Conservation (phyloP, 2,888 invertebrate species). For the Plebejus argus region DNA sequence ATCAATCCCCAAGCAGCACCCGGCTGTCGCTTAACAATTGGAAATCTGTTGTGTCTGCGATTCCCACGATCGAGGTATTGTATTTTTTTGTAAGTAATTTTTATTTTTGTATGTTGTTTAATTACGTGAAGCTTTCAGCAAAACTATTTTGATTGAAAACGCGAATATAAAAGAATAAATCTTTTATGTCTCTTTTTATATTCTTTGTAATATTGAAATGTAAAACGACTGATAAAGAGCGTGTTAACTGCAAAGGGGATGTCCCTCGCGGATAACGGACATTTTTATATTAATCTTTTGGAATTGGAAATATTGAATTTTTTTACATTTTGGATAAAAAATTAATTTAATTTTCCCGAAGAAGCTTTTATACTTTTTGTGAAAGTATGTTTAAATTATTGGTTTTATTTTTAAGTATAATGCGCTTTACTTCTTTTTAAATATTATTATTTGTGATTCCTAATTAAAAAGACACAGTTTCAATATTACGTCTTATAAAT, state of each 20-base stretch:
- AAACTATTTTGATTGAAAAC: conserved; percentile 13
- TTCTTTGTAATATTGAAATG: conserved; percentile 56
- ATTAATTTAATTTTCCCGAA: conserved; percentile 55
- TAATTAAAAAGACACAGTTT: no score
- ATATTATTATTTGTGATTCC: background rate
- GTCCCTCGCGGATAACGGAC: conserved; percentile 63
- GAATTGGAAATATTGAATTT: conserved; percentile 57
- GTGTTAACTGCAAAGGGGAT: conserved; percentile 70
- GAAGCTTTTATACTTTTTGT: background rate
- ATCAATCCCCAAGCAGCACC: no score
- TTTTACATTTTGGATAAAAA: conserved; percentile 64
- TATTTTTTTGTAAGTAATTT: no score
- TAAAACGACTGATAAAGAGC: conserved; percentile 71
- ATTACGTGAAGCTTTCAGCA: background rate
- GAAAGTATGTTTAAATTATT: background rate
- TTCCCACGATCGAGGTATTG: no score
- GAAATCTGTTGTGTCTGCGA: no score
- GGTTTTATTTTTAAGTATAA: background rate
- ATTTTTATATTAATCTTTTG: conserved; percentile 74
- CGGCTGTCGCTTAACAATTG: no score
- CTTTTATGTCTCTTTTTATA: background rate
- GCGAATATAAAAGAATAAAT: background rate
- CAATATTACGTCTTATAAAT: no score
- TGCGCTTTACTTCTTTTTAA: background rate
- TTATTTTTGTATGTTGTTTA: background rate